Base-by-base conservation (phyloP, 2,888 invertebrate species). In the Luperina nickerlii region DNA sequence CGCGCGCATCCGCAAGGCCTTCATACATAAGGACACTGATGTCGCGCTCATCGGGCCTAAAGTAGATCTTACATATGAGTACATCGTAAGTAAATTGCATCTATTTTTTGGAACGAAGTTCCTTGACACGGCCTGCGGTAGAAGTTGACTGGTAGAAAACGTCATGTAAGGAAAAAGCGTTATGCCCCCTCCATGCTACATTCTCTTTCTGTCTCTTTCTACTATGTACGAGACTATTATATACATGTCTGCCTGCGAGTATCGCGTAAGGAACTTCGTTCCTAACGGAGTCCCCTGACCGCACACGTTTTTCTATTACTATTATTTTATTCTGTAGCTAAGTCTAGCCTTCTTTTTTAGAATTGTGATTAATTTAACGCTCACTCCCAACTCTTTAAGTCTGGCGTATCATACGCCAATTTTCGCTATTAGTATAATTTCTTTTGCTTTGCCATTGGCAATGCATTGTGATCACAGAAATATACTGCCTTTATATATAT, bases 1-100 rank as follows among this genome's bases (percentile, higher is more conserved):
- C 96, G 98, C 99, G 0, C 98, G 99, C 90, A 98, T 99, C 86
- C 98, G 99, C 81, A 99, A 99, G 96, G 98, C 98, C 81, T 99
- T 98, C 97, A 97, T 99, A n/a, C 99, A 99, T 93, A 99, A 99
- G 94, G 99, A 99, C 93, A 97, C 98, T 32, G 97, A 98, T 84
- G 97, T 99, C 67, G 99, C 98, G 0, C 95, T 99, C 62, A 97
- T 99, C 90, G 99, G 99, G 18, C 98, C 99, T 0, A 97, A 98
- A 92, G 98, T 99, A 13, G 99, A 99, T 95, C 97, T 99, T 78
- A 98, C 98, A 0, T 99, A 99, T 94, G 98, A 99, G 3, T 99
- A 99, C 93, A 97, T 98, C 91, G 98, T 98, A 94, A 93, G 90
- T n/a, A 18, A 38, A 38, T 9, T 20, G 3, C 24, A 1, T 24